A percentile compares a stretch with the other conserved stretches of the same genome.
Conservation (phyloP, 2,797 vertebrate species). For the Echiichthys vipera region DNA sequence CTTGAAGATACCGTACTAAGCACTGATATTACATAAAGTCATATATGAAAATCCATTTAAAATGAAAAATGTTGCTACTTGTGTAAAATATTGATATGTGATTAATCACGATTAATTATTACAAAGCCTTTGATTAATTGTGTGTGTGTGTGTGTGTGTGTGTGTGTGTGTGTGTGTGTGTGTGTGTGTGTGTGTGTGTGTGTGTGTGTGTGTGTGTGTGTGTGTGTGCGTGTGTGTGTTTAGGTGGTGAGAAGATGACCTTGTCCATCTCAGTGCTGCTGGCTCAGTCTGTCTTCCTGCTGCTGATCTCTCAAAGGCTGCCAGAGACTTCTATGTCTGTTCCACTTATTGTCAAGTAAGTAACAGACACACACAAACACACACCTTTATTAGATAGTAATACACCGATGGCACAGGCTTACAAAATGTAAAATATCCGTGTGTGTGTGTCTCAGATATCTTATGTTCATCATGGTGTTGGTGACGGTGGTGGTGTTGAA, state of each 20-base stretch:
- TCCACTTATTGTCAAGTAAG: constrained; percentile 96
- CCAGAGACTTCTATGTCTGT: constrained; percentile 94
- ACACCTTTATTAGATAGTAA: too few relatives aligned
- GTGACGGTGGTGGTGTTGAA: constrained; percentile 93
- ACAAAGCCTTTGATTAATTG: too few relatives aligned
- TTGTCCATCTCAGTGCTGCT: constrained; percentile 95
- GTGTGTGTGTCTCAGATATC: constrained; percentile 84
- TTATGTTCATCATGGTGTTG: constrained; percentile 97
- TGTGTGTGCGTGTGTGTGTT: constrained; percentile 44
- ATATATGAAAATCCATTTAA: too few relatives aligned
- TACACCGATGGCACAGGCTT: too few relatives aligned
- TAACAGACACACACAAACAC: not conserved
- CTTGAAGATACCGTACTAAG: too few relatives aligned
- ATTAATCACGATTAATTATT: too few relatives aligned
- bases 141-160: not conserved
- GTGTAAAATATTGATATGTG: too few relatives aligned
- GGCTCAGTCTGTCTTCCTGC: constrained; percentile 96
- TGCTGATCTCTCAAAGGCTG: constrained; percentile 95
- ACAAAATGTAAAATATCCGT: not conserved
- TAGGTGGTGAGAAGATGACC: constrained; percentile 98
- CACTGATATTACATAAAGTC: too few relatives aligned
- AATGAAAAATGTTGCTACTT: too few relatives aligned
- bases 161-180: constrained; percentile 5
- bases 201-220: constrained; percentile 38
- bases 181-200: constrained; percentile 21